These are phyloP conservation scores for Porites lutea DNA, from an alignment of 64 coral and sea anemone genomes.

Conservation along the genomic window DNA sequence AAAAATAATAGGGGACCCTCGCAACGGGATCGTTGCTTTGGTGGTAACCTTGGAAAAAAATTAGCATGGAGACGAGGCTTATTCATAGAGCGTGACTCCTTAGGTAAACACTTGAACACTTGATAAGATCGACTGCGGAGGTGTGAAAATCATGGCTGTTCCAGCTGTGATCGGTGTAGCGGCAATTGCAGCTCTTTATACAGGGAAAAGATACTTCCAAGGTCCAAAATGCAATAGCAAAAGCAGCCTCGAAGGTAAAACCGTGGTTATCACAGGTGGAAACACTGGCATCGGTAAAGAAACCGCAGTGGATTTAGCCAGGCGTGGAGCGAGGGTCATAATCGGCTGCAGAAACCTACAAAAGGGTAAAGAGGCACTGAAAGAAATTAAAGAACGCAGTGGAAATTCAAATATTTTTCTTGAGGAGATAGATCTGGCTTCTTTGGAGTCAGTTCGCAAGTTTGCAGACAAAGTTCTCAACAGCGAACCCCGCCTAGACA, in stretches of 20 bases:
- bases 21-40: too few species aligned
- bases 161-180: background rate
- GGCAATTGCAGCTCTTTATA: slow-evolving; percentile 13
- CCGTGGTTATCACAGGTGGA: slow-evolving; percentile 28
- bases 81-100: too few species aligned
- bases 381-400: slow-evolving; percentile 37
- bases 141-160: background rate
- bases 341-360: slow-evolving; percentile 47
- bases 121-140: too few species aligned
- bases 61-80: too few species aligned
- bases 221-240: background rate
- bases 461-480: slow-evolving; percentile 14
- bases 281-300: slow-evolving; percentile 50
- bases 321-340: slow-evolving; percentile 33
- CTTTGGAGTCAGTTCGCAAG: slow-evolving; percentile 23
- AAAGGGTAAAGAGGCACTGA: slow-evolving; percentile 24
- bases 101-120: too few species aligned
- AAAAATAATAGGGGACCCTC: too few species aligned
- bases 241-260: slow-evolving; percentile 18
- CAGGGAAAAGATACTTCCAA: slow-evolving; percentile 21
- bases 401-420: slow-evolving; percentile 24
- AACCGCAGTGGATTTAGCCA: slow-evolving; percentile 38
- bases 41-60: too few species aligned
- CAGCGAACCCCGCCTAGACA: slow-evolving; percentile 33
- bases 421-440: slow-evolving; percentile 36